Conservation (phyloP, 2,888 invertebrate species). For the Agelastica alni region DNA sequence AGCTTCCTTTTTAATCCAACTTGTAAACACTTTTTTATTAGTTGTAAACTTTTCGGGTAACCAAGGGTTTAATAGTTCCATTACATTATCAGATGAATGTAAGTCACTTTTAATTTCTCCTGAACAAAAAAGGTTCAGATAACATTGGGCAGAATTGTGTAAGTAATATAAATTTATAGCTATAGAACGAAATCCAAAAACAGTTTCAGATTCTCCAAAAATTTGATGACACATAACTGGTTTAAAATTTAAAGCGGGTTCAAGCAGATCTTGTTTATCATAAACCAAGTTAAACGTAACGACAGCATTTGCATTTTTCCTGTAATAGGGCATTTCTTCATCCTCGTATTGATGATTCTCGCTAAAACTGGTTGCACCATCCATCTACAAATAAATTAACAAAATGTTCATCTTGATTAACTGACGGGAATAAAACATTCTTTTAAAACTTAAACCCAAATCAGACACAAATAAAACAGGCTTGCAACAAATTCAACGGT, state of each 20-base stretch:
- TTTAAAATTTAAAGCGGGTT: slow-evolving; percentile 59
- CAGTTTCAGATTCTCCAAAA: slow-evolving; percentile 86
- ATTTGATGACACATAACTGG: slow-evolving; percentile 94
- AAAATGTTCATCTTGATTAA: too few species aligned
- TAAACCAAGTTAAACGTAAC: slow-evolving; percentile 41
- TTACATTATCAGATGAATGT: slow-evolving; percentile 44
- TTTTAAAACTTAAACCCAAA: too few species aligned
- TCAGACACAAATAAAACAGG: too few species aligned
- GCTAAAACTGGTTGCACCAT: slow-evolving; percentile 15
- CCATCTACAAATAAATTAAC: slow-evolving; percentile 28
- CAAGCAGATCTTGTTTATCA: slow-evolving; percentile 34
- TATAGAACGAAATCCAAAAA: slow-evolving; percentile 91
- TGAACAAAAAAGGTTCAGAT: slow-evolving; percentile 74
- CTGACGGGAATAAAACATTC: too few species aligned
- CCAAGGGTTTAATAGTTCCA: slow-evolving; percentile 46
- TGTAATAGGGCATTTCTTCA: slow-evolving; percentile 40
- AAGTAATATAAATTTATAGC: slow-evolving; percentile 53
- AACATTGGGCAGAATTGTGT: slow-evolving; percentile 61
- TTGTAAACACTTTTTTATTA: slow-evolving; percentile 40
- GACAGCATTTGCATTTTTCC: slow-evolving; percentile 39
- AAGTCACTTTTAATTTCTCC: slow-evolving; percentile 63
- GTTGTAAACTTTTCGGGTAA: slow-evolving; percentile 46
- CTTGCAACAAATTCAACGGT: too few species aligned
- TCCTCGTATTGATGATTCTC: slow-evolving; percentile 23
- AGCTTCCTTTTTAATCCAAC: slow-evolving; percentile 41